Evolutionary conservation across 2,888 invertebrate species (phyloP), one percentile per base, ranked within the genome.

Genomic region (Hymenopus coronatus): DNA sequence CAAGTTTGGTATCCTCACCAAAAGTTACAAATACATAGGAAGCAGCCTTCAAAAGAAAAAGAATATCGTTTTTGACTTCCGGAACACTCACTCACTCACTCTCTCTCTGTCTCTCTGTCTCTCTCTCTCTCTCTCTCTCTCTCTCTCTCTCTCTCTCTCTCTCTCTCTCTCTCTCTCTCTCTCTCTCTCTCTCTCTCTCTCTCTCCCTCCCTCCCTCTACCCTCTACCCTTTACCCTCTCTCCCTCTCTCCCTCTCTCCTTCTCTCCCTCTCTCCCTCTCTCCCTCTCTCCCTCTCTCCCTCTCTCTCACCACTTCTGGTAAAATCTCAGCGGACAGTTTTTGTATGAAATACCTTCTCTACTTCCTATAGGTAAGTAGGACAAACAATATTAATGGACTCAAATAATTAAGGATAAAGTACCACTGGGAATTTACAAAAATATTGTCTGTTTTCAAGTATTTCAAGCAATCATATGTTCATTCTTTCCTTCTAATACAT

Each of bases 251-350:
- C 70, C 9, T 70, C 3, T n/a, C 28, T 27, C 30, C 27, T 27
- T 70, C 27, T 33, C 28, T 7, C 8, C 6, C 14, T 12, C 14
- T 40, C 40, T 27, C 87, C 15, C 70, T 87, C 70, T 87, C 25
- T 85, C 46, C 20, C 28, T 85, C 85, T 85, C 85, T 85, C 85
- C 33, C 85, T 70, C 87, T 87, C 87, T 25, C 84, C 27, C 20
- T 81, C 81, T 20, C 81, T 81, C 20, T 12, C 20, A 15, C 81
- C 20, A 20, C 81, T 81, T 20, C 81, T 81, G 14, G 81, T 81
- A 20, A 15, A 20, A 81, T 81, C 81, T 12, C 81, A 81, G 14
- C 14, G 14, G 20, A 12, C 12, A 12, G 81, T 81, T 15, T 81
- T 12, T 81, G 14, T 81, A 81, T 81, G 81, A n/a, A n/a, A n/a